These are phyloP conservation scores for Trichopoda pennipes DNA, from an alignment of 2,888 invertebrate genomes.

Conservation along the genomic window DNA sequence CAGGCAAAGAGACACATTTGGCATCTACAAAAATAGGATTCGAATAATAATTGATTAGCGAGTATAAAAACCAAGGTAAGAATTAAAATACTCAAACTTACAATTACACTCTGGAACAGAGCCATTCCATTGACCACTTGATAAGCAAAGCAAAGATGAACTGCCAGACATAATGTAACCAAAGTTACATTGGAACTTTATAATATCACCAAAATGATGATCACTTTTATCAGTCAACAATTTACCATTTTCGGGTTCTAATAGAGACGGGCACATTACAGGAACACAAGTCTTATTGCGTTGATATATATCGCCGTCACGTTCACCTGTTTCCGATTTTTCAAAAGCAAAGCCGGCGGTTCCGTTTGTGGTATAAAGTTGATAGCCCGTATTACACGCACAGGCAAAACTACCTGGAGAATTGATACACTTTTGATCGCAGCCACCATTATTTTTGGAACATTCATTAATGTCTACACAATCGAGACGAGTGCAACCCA, in stretches of 20 bases:
- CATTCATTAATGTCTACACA: conserved; percentile 95
- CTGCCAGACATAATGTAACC: conserved; percentile 96
- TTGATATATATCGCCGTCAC: conserved; percentile 93
- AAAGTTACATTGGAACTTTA: conserved; percentile 96
- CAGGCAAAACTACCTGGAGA: conserved; percentile 94
- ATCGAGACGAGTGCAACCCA: conserved; percentile 95
- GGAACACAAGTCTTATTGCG: conserved; percentile 97
- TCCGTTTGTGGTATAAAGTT: conserved; percentile 92
- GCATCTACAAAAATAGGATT: conserved; percentile 86
- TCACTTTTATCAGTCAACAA: conserved; percentile 89
- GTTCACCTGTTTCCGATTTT: conserved; percentile 90
- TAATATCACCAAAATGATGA: conserved; percentile 94
- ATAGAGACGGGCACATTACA: conserved; percentile 90
- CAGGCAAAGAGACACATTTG: conserved; percentile 93
- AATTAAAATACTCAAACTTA: conserved; percentile 81
- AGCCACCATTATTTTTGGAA: conserved; percentile 91
- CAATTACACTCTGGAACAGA: conserved; percentile 96
- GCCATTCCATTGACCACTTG: conserved; percentile 96
- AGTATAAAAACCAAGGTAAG: not conserved
- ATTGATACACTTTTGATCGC: conserved; percentile 95
- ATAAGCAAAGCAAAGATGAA: conserved; percentile 91
- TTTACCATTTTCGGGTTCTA: conserved; percentile 91
- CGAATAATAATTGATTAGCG: not conserved
- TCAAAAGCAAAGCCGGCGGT: conserved; percentile 93
- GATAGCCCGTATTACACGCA: conserved; percentile 94